These are phyloP conservation scores for Papilio protenor DNA, from an alignment of 2,888 invertebrate species.

Conservation along the genomic window DNA sequence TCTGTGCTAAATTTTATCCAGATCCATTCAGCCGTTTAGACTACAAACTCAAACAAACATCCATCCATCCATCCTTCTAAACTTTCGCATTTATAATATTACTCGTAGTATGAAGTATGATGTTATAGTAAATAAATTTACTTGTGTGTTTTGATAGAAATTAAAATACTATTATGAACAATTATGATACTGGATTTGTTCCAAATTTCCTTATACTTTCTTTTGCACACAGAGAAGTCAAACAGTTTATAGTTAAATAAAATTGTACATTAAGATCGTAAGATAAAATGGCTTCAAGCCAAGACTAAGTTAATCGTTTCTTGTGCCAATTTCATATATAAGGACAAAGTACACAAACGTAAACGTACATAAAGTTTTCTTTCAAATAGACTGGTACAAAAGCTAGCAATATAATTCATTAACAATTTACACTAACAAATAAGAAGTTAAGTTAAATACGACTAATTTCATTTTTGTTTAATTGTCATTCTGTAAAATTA, in stretches of 20 bases:
- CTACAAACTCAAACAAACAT: no score
- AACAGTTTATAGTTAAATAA: slow-evolving; percentile 14
- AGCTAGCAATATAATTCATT: neutral
- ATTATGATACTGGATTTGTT: neutral
- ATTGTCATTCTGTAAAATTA: neutral
- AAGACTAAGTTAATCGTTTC: neutral
- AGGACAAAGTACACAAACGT: neutral
- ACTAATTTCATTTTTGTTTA: neutral
- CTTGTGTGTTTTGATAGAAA: neutral
- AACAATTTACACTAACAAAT: neutral
- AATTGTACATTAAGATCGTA: neutral
- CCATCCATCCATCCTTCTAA: no score
- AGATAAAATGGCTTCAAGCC: neutral
- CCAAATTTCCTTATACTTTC: neutral
- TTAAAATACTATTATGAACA: neutral
- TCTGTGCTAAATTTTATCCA: no score
- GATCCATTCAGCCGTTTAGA: no score
- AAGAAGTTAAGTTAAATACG: neutral
- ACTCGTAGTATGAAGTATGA: no score
- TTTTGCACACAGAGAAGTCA: neutral
- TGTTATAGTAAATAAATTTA: neutral
- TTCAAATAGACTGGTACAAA: neutral
- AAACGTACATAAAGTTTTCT: neutral
- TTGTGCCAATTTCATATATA: neutral
- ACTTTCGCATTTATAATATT: no score